Percentiles rank a stretch among this genome's conserved stretches.
phyloP scores from a whole-genome alignment of 2,888 invertebrate species.

The Neria commutata region DNA sequence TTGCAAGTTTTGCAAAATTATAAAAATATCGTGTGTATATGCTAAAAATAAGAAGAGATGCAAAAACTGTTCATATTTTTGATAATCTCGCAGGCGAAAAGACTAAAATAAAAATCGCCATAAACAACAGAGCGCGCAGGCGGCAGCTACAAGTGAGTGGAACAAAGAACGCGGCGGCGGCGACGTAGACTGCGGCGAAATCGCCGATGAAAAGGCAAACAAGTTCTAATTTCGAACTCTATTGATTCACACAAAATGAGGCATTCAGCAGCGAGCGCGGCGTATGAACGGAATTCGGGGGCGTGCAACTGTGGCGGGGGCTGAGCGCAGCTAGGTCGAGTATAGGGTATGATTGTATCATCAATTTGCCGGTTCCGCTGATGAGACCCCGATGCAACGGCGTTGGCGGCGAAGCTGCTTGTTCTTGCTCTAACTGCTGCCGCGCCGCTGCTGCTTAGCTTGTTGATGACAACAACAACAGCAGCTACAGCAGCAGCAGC shows the following conservation, averaged over 20 bases:
- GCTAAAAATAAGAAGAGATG: constrained; percentile 1
- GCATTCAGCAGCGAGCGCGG: background rate
- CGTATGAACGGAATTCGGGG: background rate
- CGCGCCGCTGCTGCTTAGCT: background rate
- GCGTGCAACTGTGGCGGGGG: no score
- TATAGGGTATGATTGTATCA: no score
- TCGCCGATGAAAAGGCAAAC: constrained; percentile 29
- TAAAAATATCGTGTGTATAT: background rate
- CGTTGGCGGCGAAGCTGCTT: no score
- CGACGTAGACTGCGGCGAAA: no score
- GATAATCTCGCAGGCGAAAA: background rate
- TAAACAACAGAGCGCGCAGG: background rate
- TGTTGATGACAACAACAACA: constrained; percentile 2
- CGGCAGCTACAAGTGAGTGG: constrained; percentile 18
- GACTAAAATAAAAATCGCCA: background rate
- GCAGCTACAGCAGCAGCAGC: constrained; percentile 1
- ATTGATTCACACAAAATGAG: constrained; percentile 39
- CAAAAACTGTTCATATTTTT: background rate
- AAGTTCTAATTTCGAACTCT: constrained; percentile 45
- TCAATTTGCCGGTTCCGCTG: no score
- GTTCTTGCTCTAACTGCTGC: background rate
- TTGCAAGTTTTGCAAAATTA: background rate
- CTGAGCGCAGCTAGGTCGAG: no score
- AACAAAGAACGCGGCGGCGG: constrained; percentile 21
- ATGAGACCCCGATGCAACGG: no score